Conservation (phyloP, 1,140 invertebrate genomes). For the Holcopasites calliopsidis region DNA sequence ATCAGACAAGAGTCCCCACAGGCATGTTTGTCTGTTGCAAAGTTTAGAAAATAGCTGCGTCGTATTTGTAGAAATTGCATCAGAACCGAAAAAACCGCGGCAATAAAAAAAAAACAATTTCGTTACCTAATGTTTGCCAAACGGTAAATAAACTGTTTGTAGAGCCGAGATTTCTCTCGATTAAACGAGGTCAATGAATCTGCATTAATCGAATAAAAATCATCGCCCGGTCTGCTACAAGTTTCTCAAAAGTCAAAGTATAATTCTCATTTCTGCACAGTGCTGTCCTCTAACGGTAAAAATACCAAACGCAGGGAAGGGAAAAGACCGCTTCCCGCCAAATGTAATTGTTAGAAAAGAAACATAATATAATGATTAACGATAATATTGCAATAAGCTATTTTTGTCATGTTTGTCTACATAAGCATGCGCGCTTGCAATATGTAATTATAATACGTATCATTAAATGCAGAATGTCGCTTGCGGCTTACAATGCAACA, state of each 20-base stretch:
- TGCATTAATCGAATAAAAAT: neutral
- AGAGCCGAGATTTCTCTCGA: neutral
- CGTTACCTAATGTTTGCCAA: slow-evolving; percentile 2
- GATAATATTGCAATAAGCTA: too few species aligned
- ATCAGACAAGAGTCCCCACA: neutral
- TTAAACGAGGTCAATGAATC: neutral
- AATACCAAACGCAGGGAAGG: neutral
- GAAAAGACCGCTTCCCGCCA: neutral
- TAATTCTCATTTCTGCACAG: neutral
- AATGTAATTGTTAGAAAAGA: neutral
- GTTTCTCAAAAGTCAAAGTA: neutral
- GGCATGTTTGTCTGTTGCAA: neutral
- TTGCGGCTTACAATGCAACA: neutral
- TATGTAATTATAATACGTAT: too few species aligned
- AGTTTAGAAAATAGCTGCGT: neutral
- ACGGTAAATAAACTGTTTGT: neutral
- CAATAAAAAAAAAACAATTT: neutral
- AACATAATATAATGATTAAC: too few species aligned
- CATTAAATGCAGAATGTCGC: neutral
- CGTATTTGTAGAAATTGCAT: neutral
- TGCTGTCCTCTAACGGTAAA: neutral
- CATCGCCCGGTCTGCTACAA: neutral
- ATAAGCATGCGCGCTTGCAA: too few species aligned
- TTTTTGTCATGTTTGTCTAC: too few species aligned
- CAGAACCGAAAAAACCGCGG: neutral